phyloP scores from a whole-genome alignment of 2,113 vertebrate genomes.

The Megaceryle maxima region DNA sequence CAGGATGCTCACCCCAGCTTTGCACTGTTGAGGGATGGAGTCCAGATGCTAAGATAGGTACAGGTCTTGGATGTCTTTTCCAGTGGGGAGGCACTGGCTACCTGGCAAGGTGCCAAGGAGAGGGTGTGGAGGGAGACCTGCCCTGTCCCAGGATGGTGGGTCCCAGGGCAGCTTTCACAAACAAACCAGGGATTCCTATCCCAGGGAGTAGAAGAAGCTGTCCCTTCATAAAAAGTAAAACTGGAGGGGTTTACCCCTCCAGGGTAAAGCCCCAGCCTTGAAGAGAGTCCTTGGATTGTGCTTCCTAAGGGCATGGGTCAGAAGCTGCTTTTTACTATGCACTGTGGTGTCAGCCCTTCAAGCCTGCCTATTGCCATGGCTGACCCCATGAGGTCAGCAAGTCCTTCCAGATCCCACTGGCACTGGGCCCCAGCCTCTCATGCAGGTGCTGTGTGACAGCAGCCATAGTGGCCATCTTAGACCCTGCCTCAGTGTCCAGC shows the following conservation, averaged over 20 bases:
- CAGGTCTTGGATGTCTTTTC: accelerated
- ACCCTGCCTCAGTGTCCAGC: not conserved
- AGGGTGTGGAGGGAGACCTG: not conserved
- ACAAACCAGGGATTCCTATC: not conserved
- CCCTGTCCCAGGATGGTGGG: accelerated
- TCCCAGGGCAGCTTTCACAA: not conserved
- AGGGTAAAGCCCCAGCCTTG: not conserved
- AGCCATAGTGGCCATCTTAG: no score
- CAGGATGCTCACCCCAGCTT: not conserved
- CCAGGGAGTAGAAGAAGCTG: accelerated
- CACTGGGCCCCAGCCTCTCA: not conserved
- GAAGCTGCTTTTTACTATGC: not conserved
- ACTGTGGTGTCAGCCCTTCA: accelerated
- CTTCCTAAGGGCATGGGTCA: not conserved
- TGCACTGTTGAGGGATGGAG: not conserved
- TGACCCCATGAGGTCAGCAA: accelerated
- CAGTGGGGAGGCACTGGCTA: not conserved
- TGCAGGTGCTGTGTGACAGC: accelerated
- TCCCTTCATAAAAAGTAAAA: not conserved
- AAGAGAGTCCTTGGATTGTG: not conserved
- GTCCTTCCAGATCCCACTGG: not conserved
- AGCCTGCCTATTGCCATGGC: accelerated
- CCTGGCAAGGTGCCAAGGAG: not conserved
- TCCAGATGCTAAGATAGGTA: not conserved
- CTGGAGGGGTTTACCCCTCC: accelerated